Conservation (phyloP, 2,113 vertebrate genomes). For the Reinhardtius hippoglossoides region DNA sequence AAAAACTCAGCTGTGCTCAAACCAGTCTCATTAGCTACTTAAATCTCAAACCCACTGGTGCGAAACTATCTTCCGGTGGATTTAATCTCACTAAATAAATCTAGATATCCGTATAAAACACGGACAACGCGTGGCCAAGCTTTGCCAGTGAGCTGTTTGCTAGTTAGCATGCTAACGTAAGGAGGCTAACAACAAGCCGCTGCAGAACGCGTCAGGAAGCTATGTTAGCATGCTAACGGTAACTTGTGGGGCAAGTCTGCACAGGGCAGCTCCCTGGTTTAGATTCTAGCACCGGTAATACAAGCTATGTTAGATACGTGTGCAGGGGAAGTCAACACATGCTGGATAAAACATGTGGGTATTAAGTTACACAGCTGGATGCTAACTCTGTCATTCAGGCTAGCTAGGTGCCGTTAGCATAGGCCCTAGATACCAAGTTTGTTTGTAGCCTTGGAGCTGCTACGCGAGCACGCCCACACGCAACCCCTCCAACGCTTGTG, state of each 20-base stretch:
- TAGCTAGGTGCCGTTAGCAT: constrained; percentile 55
- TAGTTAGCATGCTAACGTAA: constrained; percentile 47
- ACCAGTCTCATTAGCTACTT: neutral
- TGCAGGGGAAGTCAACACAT: neutral
- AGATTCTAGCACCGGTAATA: accelerated
- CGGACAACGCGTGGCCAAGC: neutral
- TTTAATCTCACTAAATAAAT: neutral
- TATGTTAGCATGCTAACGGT: constrained; percentile 51
- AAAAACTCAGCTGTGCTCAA: neutral
- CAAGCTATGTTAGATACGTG: accelerated
- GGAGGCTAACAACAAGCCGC: constrained; percentile 48
- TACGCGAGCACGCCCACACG: constrained; percentile 37
- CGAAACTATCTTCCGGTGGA: accelerated
- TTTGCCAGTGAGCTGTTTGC: constrained; percentile 6
- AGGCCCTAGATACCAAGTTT: constrained; percentile 70
- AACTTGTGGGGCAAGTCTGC: constrained; percentile 42
- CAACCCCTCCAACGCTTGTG: neutral
- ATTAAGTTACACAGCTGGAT: neutral
- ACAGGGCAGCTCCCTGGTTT: neutral
- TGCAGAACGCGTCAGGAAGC: constrained; percentile 8
- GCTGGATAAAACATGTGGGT: neutral
- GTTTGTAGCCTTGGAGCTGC: constrained; percentile 56
- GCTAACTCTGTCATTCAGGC: constrained; percentile 38
- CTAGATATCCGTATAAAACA: neutral
- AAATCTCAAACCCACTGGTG: neutral